phyloP scores from a whole-genome alignment of 2,113 vertebrate species.

The Brachionichthys hirsutus region DNA sequence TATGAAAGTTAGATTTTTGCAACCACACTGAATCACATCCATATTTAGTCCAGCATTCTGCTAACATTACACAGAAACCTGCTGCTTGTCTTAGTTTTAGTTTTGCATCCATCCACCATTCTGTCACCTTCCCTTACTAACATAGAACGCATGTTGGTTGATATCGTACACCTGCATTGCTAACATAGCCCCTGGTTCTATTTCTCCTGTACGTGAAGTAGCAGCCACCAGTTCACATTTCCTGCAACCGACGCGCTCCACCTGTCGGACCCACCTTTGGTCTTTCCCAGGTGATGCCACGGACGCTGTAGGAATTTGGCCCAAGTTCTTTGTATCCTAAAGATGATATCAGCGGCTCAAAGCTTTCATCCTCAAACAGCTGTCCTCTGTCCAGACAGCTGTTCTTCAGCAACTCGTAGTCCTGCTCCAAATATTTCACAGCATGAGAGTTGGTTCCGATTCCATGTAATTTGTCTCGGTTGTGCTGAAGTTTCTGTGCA shows the following conservation, averaged over 20 bases:
- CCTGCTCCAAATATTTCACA: constrained; percentile 82
- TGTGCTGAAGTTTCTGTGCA: constrained; percentile 40
- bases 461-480: constrained; percentile 22
- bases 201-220: neutral
- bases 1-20: neutral
- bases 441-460: constrained; percentile 75
- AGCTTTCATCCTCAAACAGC: constrained; percentile 84
- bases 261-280: constrained; percentile 57
- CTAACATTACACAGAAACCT: too few relatives aligned
- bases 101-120: too few relatives aligned
- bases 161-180: too few relatives aligned
- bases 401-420: constrained; percentile 78
- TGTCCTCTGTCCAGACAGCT: constrained; percentile 76
- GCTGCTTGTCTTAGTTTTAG: too few relatives aligned
- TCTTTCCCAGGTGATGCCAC: constrained; percentile 80
- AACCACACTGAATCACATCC: neutral
- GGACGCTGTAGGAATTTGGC: constrained; percentile 76
- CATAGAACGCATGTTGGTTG: too few relatives aligned
- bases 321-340: constrained; percentile 85
- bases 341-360: constrained; percentile 77
- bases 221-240: neutral
- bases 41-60: neutral
- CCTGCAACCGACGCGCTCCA: neutral
- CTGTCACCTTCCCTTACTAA: too few relatives aligned
- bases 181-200: too few relatives aligned